A percentile compares a stretch with the other conserved stretches of the same genome.
phyloP scores from a whole-genome alignment of 37 sponge, comb jelly and placozoan species.

The Haliclona indistincta region DNA sequence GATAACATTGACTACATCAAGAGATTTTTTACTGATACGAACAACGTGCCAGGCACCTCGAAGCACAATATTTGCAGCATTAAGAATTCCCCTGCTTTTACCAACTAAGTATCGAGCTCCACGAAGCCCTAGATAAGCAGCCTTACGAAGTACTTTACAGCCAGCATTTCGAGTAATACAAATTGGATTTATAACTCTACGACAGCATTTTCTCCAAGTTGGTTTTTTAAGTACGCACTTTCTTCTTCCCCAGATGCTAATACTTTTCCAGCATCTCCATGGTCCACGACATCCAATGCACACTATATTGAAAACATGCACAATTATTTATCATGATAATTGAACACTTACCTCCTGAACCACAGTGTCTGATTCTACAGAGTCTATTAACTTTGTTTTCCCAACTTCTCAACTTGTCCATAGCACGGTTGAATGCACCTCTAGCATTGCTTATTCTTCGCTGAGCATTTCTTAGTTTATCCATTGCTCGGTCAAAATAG shows the following conservation, averaged over 20 bases:
- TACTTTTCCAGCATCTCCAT: too few species aligned
- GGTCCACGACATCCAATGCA: too few species aligned
- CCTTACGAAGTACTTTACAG: neutral
- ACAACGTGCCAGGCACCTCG: neutral
- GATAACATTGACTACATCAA: neutral
- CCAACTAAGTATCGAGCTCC: slow-evolving; percentile 13
- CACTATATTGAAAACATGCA: too few species aligned
- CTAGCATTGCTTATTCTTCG: too few species aligned
- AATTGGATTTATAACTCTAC: slow-evolving; percentile 29
- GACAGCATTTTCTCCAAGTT: slow-evolving; percentile 27
- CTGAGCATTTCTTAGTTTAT: too few species aligned
- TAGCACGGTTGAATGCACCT: too few species aligned
- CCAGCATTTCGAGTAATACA: slow-evolving; percentile 14
- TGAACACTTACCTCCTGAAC: neutral
- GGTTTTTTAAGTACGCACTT: slow-evolving; percentile 8
- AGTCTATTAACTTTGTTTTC: too few species aligned
- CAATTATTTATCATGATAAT: too few species aligned
- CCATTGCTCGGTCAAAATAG: too few species aligned
- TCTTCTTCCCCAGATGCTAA: slow-evolving; percentile 10
- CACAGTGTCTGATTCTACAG: neutral
- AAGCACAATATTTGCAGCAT: slow-evolving; percentile 5
- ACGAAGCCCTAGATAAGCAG: neutral
- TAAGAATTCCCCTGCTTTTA: neutral
- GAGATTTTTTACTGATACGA: neutral
- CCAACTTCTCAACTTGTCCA: too few species aligned